phyloP scores from a whole-genome alignment of 1,140 invertebrate species.

The Brachionus koreanus region DNA sequence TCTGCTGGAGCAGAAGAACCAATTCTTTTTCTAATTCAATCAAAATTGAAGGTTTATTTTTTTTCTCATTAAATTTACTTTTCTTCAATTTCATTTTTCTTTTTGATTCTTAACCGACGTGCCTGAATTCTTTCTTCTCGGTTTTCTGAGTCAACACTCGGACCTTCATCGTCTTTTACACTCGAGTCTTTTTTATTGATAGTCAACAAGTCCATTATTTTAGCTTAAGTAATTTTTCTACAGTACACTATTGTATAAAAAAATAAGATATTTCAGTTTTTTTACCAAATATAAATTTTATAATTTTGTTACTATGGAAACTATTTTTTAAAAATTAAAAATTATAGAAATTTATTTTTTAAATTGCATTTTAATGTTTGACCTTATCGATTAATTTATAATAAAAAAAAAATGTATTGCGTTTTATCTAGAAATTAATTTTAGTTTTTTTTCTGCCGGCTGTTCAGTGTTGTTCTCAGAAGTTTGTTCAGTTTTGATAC shows the following conservation, averaged over 20 bases:
- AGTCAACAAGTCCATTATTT: slow-evolving; percentile 43
- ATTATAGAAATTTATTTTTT: background rate
- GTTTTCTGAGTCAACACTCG: slow-evolving; percentile 54
- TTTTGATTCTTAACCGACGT: slow-evolving; percentile 51
- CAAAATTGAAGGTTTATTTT: background rate
- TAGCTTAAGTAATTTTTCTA: background rate
- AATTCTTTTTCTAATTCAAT: slow-evolving; percentile 1
- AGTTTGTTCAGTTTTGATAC: background rate
- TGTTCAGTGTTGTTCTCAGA: background rate
- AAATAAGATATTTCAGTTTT: background rate
- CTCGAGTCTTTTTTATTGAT: slow-evolving; percentile 30
- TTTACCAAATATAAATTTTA: background rate
- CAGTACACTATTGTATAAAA: background rate
- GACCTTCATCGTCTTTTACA: slow-evolving; percentile 55
- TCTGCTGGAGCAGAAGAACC: background rate
- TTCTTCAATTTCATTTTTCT: slow-evolving; percentile 53
- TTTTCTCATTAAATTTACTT: slow-evolving; percentile 44
- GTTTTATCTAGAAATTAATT: slow-evolving; percentile 11
- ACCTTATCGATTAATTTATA: background rate
- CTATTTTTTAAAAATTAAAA: background rate
- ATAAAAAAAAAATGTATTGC: background rate
- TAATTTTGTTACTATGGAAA: slow-evolving; percentile 12
- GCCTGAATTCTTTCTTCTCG: slow-evolving; percentile 56
- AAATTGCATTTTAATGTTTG: background rate
- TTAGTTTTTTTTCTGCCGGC: slow-evolving; percentile 43